phyloP scores from a whole-genome alignment of 37 sponge, comb jelly and placozoan species.

The Cladorhizidae sp. region DNA sequence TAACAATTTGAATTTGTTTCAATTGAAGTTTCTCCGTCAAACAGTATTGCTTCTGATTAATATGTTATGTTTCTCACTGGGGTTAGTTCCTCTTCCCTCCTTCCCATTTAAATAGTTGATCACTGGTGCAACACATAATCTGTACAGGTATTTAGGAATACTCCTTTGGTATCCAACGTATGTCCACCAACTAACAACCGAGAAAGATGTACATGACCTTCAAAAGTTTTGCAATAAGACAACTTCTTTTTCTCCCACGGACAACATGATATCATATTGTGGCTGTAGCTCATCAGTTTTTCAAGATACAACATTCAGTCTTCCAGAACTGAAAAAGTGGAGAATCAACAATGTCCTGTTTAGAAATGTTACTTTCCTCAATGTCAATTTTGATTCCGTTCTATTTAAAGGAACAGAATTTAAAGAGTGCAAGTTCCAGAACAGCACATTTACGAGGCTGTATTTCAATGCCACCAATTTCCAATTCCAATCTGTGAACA shows the following conservation, averaged over 20 bases:
- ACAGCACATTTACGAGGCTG: neutral
- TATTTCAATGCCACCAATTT: conserved; percentile 1
- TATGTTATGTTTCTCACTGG: conserved; percentile 57
- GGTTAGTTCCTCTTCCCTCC: conserved; percentile 52
- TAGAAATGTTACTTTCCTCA: neutral
- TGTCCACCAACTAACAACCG: conserved; percentile 26
- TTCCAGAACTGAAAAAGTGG: neutral
- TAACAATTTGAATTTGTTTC: conserved; percentile 27
- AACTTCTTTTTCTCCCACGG: neutral
- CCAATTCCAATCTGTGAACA: neutral
- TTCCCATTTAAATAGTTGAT: no score
- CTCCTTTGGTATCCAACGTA: conserved; percentile 75
- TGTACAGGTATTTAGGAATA: conserved; percentile 61
- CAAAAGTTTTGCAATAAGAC: conserved; percentile 12
- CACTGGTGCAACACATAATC: neutral
- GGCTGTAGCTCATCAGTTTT: conserved; percentile 31
- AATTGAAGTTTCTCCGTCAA: conserved; percentile 14
- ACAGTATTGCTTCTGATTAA: conserved; percentile 38
- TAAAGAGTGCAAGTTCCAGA: conserved; percentile 3
- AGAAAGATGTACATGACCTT: neutral
- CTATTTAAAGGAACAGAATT: conserved; percentile 1
- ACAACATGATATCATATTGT: neutral
- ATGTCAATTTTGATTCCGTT: conserved; percentile 6
- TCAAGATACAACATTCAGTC: neutral
- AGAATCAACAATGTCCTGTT: conserved; percentile 4